phyloP scores from a whole-genome alignment of 2,888 invertebrate genomes.

The Folsomia manolachei region DNA sequence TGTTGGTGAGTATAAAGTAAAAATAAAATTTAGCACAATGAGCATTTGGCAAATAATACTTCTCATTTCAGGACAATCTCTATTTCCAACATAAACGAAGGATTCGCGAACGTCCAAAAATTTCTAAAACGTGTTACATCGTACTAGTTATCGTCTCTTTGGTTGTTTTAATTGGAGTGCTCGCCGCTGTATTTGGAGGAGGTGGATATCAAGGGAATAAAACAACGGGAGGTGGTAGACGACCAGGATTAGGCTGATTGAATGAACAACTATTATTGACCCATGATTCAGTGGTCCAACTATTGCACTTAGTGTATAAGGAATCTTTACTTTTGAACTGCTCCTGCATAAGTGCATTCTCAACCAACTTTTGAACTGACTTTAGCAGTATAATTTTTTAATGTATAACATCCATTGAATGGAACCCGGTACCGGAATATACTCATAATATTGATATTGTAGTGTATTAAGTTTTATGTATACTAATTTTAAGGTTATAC shows the following conservation, averaged over 20 bases:
- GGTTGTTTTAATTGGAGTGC: constrained; percentile 25
- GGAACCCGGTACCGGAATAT: no score
- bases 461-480: no score
- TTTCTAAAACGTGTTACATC: constrained; percentile 39
- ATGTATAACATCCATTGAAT: not conserved
- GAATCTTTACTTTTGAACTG: no score
- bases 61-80: constrained; percentile 27
- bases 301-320: no score
- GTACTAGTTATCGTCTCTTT: constrained; percentile 32
- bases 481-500: no score
- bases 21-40: not conserved
- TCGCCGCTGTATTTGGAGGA: constrained; percentile 38
- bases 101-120: constrained; percentile 26
- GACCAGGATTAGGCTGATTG: not conserved
- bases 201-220: constrained; percentile 34
- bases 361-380: not conserved
- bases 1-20: constrained; percentile 30
- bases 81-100: constrained; percentile 37
- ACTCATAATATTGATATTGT: no score
- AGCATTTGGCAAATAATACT: not conserved
- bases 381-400: not conserved
- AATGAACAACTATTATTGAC: not conserved
- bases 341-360: no score
- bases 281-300: not conserved
- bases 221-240: not conserved